Evolutionary conservation across 2,888 invertebrate species (phyloP), one percentile per base, ranked within the genome.

Genomic region (Lumbricus terrestris): DNA sequence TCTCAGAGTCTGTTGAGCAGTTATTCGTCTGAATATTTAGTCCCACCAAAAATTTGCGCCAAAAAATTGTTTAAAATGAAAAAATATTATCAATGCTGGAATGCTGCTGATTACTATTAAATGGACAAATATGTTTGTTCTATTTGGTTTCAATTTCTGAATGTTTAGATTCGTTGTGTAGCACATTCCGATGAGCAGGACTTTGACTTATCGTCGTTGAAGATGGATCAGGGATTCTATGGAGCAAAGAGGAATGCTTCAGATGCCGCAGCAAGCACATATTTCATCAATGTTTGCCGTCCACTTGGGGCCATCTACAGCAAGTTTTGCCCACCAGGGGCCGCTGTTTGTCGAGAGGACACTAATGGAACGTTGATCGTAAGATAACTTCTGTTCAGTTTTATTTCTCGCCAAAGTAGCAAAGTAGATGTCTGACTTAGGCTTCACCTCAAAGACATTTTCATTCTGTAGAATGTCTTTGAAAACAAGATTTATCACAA

Each of bases 121-220:
- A 23, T 20, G 47, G 23, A 1, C 20, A 47, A 47, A 47, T 47
- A 47, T 23, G 23, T 47, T 47, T 23, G 47, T 47, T 47, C 23
- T 47, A 47, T 47, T 47, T 47, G n/a, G n/a, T n/a, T 69, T 69
- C n/a, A n/a, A n/a, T 69, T 69, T 85, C 35, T 85, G 34, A 37
- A 35, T 35, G 34, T 37, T 18, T 85, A 85, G 85, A 85, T 85
- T 85, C 85, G 85, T 23, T 85, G 85, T 85, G 85, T 85, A 20
- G 85, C 85, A 34, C 85, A 85, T 85, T 85, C 85, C 23, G 85
- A 85, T 23, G 85, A 85, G 23, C 85, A 85, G 85, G 35, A 85
- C 85, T 85, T 85, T 85, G 85, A 85, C 23, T 85, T 85, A 85
- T 85, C 85, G 20, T 37, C 34, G 15, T 37, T 85, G 35, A 35